Evolutionary conservation across 1,140 invertebrate species (phyloP).

Genomic region (Drosophila oshimai): DNA sequence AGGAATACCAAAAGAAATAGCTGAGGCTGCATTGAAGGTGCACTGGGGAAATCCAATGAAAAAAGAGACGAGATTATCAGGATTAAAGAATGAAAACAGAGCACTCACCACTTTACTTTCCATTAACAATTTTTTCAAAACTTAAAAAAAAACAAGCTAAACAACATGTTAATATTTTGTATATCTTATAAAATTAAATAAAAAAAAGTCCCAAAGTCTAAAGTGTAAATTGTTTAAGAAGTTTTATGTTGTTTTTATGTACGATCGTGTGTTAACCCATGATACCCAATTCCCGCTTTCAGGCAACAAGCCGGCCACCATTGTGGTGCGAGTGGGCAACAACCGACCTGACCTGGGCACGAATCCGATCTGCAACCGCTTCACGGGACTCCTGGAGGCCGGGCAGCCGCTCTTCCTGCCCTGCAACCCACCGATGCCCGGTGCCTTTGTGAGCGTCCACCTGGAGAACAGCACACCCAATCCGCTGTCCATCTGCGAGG

Average conservation of each 20-base stretch:
- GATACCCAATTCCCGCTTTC: background rate
- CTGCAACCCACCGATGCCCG: constrained; percentile 97
- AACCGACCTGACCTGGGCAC: constrained; percentile 96
- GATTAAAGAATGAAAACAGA: too few species aligned
- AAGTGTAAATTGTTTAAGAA: too few species aligned
- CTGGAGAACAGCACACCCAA: constrained; percentile 88
- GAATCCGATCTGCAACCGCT: constrained; percentile 96
- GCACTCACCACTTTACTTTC: too few species aligned
- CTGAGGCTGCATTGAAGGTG: background rate
- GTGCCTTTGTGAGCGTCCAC: constrained; percentile 96
- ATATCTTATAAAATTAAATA: too few species aligned
- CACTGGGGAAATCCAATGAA: background rate
- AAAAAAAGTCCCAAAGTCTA: too few species aligned
- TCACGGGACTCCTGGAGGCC: constrained; percentile 92
- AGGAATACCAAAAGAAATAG: constrained; percentile 2
- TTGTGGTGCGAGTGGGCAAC: constrained; percentile 95
- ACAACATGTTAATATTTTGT: too few species aligned
- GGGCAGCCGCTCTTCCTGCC: constrained; percentile 95
- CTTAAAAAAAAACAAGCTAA: too few species aligned
- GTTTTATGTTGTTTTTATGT: too few species aligned
- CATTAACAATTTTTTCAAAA: too few species aligned
- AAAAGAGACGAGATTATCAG: background rate
- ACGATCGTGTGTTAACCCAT: background rate
- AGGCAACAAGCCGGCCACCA: constrained; percentile 90
- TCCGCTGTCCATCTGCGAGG: constrained; percentile 96